Base-by-base conservation (phyloP, 1,140 invertebrate species). In the Gonioctena quinquepunctata region DNA sequence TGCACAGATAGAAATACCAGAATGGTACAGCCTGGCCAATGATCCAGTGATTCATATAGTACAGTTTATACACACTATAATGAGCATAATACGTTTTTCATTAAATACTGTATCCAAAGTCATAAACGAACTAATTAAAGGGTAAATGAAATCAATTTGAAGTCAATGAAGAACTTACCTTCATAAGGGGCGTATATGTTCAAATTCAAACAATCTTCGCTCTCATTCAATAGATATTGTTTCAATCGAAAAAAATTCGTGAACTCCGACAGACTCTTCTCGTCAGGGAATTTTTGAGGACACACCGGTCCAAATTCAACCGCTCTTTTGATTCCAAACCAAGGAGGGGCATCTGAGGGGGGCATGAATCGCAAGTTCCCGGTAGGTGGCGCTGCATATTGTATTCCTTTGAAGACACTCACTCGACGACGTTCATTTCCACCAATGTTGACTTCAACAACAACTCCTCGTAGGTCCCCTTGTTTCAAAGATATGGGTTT, bases 191-290 rank as follows among this genome's bases (percentile, higher is more conserved):
- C 90, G 80, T 96, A 98, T 66, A 98, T 90, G 82, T 98, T 98
- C 59, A 98, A 86, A 81, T 95, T 96, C 6, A 98, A 84, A 80
- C 96, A 98, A 83, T 98, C 95, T 85, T 98, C 96, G 60, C 89
- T 93, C 83, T 97, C 92, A 72, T 94, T 89, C 59, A 84, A 86
- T 22, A 97, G 84, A 60, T 69, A 76, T 77, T 90, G 90, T 0
- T 91, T 89, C n/a, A 95, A 83, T 61, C 88, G 86, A 69, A 87
- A 86, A 66, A 94, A 84, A 73, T 89, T 89, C 33, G 93, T 85
- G 7, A 88, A 90, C 8, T 87, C 84, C 2, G 90, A 87, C 70
- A 90, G 90, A 56, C 86, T 86, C 22, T 83, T 85, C 6, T 88
- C 83, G 69, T 88, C 85, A 2, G 92, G 91, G 61, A 92, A 77